Evolutionary conservation across 2,797 vertebrate species (phyloP), one percentile per base, ranked within the genome.

Genomic region (Gymnopithys bicolor): DNA sequence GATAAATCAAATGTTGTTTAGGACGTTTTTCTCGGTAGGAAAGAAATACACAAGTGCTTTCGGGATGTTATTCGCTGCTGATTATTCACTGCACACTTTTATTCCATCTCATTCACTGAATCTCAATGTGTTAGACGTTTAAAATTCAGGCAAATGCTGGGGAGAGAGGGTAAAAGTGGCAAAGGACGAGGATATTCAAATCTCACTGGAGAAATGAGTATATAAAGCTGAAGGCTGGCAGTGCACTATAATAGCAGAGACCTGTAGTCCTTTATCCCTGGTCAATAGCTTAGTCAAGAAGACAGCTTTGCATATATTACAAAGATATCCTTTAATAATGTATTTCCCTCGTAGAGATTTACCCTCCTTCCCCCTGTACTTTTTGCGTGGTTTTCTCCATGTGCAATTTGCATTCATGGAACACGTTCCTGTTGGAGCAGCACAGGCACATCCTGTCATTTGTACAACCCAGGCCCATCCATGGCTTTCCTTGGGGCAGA

Each of bases 1-100:
- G 95, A 97, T 96, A 97, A 95, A 97, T 97, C 94, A 94, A 82
- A 96, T 92, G 84, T 91, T 96, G 89, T 96, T 96, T 89, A 94
- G 94, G 89, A 95, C 37, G 68, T 94, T 96, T 96, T 96, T 86
- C 94, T 95, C 73, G 37, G 93, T 95, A 81, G 94, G 91, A 91
- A 86, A 94, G 89, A 96, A 96, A 94, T 91, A 90, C 46, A 90
- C 74, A 94, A 96, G 93, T 93, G 94, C 93, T 96, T 95, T 90
- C 77, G 33, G 89, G 84, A 90, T 97, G 89, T 96, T 97, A 94
- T 91, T 97, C 96, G 90, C 89, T 92, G 92, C 91, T 96, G 96
- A 95, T 97, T 97, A 96, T 97, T 97, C 95, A 91, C 84, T 84
- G 87, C 89, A 80, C 90, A 91, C 89, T 95, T 95, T 82, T 94